Conservation (phyloP, 2,888 invertebrate species). For the Pheosia tremula region DNA sequence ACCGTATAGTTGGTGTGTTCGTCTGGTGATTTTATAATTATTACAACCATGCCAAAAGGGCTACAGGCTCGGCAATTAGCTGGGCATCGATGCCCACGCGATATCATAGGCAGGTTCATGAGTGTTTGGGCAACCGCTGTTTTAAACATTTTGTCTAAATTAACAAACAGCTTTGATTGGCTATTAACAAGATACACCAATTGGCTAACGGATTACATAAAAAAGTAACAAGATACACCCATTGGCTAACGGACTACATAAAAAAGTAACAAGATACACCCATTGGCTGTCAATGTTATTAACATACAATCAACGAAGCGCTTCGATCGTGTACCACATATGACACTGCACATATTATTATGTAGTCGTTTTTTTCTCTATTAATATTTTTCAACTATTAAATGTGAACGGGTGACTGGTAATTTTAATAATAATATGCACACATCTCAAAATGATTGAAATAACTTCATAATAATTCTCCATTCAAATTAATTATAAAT, state of each 20-base stretch:
- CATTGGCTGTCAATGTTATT: neutral
- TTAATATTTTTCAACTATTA: constrained; percentile 1
- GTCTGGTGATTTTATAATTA: no score
- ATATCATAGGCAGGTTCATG: no score
- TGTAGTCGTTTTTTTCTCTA: neutral
- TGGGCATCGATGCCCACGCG: no score
- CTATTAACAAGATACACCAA: neutral
- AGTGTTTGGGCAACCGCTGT: neutral
- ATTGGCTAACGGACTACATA: no score
- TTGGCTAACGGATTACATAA: neutral
- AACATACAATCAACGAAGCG: neutral
- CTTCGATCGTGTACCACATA: neutral
- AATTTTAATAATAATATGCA: neutral
- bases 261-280: neutral
- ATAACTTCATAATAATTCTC: no score
- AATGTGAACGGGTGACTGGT: neutral
- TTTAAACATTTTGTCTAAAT: neutral
- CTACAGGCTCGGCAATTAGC: no score
- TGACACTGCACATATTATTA: neutral
- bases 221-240: neutral
- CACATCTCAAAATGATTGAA: no score
- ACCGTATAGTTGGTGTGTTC: no score
- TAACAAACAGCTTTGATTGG: neutral
- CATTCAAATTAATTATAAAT: no score
- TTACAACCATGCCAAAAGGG: no score